These are phyloP conservation scores for Myripristis jacobus DNA, from an alignment of 2,797 vertebrate species.

Conservation along the genomic window DNA sequence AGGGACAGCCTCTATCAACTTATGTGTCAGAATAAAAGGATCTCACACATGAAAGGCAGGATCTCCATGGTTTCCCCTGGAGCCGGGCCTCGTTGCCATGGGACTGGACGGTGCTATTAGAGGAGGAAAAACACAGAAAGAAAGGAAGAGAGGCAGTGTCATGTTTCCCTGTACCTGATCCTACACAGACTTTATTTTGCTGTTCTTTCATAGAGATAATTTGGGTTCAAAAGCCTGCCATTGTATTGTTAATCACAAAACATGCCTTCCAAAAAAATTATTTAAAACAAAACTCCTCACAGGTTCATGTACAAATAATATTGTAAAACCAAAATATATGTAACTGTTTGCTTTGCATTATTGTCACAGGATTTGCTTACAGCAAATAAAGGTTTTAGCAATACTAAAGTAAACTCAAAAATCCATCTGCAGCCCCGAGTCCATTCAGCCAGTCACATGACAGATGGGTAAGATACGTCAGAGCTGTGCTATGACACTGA, in stretches of 20 bases:
- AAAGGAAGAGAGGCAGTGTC: constrained; percentile 49
- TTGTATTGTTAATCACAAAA: not conserved
- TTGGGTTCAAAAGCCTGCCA: not conserved
- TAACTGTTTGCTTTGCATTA: not conserved
- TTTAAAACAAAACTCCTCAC: not conserved
- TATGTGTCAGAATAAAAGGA: constrained; percentile 81
- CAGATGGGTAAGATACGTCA: constrained; percentile 6
- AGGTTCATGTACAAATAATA: not conserved
- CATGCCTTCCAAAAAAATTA: not conserved
- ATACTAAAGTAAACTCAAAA: constrained; percentile 21
- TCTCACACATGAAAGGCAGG: constrained; percentile 82
- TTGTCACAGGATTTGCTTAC: not conserved
- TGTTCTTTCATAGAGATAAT: not conserved
- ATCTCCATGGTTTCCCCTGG: constrained; percentile 83
- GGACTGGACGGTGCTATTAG: constrained; percentile 69
- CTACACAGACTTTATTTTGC: constrained; percentile 20
- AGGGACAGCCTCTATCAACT: constrained; percentile 64
- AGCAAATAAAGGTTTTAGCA: not conserved
- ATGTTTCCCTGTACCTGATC: constrained; percentile 47
- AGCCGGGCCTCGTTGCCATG: constrained; percentile 82
- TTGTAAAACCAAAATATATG: not conserved
- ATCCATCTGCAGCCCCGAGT: constrained; percentile 8
- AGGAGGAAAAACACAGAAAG: constrained; percentile 52
- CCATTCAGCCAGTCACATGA: constrained; percentile 26
- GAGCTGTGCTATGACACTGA: constrained; percentile 20